A percentile compares a stretch with the other conserved stretches of the same genome.
These are phyloP conservation scores for Dipus sagitta DNA, from an alignment of 2,797 vertebrate species.

Conservation along the genomic window DNA sequence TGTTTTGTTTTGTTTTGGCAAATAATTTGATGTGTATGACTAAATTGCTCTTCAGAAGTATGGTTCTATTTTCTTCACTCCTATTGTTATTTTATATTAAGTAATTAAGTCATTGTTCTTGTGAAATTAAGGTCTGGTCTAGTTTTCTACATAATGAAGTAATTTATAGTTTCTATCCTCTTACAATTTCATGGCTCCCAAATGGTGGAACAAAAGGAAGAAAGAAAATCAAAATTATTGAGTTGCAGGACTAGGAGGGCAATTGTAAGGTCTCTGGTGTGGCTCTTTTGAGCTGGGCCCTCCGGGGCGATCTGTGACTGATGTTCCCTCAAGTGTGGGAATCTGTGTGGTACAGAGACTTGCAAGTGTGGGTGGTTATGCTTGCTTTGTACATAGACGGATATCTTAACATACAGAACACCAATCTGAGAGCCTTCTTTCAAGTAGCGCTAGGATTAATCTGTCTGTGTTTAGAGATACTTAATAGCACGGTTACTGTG, in stretches of 20 bases:
- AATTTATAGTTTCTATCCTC: neutral
- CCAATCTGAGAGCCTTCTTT: neutral
- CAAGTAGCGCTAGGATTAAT: neutral
- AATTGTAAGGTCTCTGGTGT: neutral
- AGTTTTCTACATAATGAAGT: neutral
- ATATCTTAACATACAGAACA: neutral
- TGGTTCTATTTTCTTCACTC: neutral
- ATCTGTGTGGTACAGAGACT: neutral
- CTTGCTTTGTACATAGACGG: neutral
- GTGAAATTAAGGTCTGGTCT: neutral
- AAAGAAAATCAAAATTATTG: neutral
- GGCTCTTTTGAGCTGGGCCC: neutral
- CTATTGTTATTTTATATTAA: neutral
- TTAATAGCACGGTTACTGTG: neutral
- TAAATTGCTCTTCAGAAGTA: conserved; percentile 13
- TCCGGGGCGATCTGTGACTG: neutral
- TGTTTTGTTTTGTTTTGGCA: neutral
- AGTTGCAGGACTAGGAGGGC: neutral
- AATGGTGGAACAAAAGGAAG: neutral
- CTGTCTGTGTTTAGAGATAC: neutral
- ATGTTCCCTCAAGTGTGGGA: neutral
- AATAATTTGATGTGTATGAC: neutral
- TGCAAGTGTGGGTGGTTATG: neutral
- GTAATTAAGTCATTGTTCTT: neutral
- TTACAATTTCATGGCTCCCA: neutral